Evolutionary conservation across 2,113 vertebrate species (phyloP).

Genomic region (Aptenodytes forsteri): DNA sequence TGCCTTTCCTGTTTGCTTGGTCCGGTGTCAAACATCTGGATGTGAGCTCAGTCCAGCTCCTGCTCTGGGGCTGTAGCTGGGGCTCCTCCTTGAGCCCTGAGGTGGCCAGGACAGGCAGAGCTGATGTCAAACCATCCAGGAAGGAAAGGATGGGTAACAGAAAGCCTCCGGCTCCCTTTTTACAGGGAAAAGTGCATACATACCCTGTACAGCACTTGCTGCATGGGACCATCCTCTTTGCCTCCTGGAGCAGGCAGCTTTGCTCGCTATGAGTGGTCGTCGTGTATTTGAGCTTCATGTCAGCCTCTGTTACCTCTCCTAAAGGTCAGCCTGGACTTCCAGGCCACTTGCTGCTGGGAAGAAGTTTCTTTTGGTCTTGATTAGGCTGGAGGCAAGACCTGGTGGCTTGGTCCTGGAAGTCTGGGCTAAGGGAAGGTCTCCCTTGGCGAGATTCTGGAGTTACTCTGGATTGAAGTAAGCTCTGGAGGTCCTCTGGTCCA

Average conservation of each 20-base stretch:
- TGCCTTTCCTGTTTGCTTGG: not conserved
- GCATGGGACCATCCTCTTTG: not conserved
- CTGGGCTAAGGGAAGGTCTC: not conserved
- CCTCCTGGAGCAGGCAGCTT: not conserved
- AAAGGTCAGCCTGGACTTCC: not conserved
- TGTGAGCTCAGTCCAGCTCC: not conserved
- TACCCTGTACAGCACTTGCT: rapidly evolving
- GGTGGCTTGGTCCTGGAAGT: not conserved
- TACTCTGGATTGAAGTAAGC: not conserved
- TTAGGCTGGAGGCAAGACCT: not conserved
- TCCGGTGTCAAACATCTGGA: not conserved
- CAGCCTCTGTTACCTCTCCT: not conserved
- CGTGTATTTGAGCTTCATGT: not conserved
- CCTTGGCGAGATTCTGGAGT: not conserved
- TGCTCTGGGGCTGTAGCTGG: not conserved
- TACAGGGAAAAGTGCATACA: rapidly evolving
- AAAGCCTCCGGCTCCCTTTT: not conserved
- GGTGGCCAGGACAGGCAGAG: not conserved
- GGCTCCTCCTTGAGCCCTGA: not conserved
- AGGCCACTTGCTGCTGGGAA: not conserved
- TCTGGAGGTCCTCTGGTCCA: not conserved
- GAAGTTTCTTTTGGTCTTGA: not conserved
- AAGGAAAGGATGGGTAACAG: not conserved
- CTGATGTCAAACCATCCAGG: not conserved
- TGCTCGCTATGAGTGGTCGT: not conserved